Evolutionary conservation across 2,888 invertebrate species (phyloP).

Genomic region (Xylota segnis): DNA sequence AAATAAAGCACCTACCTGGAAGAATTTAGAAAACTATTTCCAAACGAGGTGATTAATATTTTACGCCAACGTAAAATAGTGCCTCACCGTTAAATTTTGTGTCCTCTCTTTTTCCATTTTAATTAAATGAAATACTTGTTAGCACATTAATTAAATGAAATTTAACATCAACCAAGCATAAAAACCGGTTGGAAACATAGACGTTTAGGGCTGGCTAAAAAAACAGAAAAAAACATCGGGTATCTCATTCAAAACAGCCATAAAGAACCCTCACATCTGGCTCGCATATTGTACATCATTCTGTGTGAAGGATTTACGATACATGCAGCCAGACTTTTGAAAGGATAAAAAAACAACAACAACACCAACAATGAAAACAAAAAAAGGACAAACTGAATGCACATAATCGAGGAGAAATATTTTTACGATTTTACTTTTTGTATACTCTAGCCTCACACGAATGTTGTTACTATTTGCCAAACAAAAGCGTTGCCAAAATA

Average conservation of each 20-base stretch:
- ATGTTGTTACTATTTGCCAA: background rate
- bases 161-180: conserved; percentile 7
- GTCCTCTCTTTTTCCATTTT: background rate
- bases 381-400: background rate
- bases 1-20: conserved; percentile 5
- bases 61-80: background rate
- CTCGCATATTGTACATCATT: conserved; percentile 24
- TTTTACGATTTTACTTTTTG: background rate
- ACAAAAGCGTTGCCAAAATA: conserved; percentile 7
- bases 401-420: conserved; percentile 3
- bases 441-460: background rate
- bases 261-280: conserved; percentile 32
- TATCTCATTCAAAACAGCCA: background rate
- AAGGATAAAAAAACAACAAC: conserved; percentile 4
- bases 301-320: conserved; percentile 54
- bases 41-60: conserved; percentile 16
- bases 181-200: background rate
- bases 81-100: background rate
- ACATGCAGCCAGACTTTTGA: background rate
- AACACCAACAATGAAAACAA: too few relatives aligned
- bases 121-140: conserved; percentile 41
- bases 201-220: background rate
- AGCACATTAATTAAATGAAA: conserved; percentile 30
- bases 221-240: background rate
- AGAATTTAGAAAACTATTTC: conserved; percentile 9